A percentile compares a stretch with the other conserved stretches of the same genome.
phyloP scores from a whole-genome alignment of 2,113 vertebrate genomes.

The Corythornis vintsioides region DNA sequence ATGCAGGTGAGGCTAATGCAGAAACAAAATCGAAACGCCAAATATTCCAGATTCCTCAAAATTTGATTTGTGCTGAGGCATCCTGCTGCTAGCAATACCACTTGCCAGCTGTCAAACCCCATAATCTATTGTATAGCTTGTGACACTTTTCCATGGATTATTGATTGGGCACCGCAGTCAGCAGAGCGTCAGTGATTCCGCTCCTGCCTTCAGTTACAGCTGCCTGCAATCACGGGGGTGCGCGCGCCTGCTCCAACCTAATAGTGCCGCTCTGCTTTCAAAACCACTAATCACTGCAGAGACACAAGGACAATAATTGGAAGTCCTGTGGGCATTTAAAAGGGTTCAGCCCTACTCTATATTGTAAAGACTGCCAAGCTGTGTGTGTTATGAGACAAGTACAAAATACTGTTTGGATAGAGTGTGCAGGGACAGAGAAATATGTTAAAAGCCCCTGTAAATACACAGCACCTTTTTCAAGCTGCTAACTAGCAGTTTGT shows the following conservation, averaged over 20 bases:
- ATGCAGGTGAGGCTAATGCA: background rate
- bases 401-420: constrained; percentile 18
- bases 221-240: background rate
- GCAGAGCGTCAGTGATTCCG: constrained; percentile 24
- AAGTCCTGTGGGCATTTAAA: constrained; percentile 45
- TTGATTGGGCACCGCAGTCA: background rate
- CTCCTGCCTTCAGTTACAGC: constrained; percentile 35
- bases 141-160: background rate
- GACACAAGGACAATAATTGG: constrained; percentile 14
- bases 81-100: background rate
- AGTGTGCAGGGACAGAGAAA: background rate
- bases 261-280: background rate
- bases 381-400: constrained; percentile 26
- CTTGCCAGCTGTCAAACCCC: constrained; percentile 1
- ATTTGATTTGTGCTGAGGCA: background rate
- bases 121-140: background rate
- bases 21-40: background rate
- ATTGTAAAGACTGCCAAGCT: constrained; percentile 3
- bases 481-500: constrained; percentile 10
- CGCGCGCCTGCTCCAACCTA: background rate
- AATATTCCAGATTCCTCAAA: background rate
- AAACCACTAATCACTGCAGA: constrained; percentile 41
- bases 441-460: background rate
- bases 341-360: background rate
- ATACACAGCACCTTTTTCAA: background rate